Evolutionary conservation across 2,888 invertebrate species (phyloP).

Genomic region (Sarcophaga variegata): DNA sequence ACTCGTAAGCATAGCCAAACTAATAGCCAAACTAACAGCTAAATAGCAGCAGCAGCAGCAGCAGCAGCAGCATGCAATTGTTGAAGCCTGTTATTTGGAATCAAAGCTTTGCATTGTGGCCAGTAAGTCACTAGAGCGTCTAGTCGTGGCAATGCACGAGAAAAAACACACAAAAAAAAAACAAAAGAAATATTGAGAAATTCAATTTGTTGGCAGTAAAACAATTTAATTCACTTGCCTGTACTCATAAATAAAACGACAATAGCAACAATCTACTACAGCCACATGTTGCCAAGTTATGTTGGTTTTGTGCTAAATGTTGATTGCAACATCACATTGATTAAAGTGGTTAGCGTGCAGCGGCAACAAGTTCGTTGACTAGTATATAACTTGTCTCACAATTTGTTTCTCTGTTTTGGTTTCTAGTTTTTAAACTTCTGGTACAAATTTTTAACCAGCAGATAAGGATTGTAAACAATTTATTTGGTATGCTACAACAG

Average conservation of each 20-base stretch:
- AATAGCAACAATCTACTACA: conserved; percentile 14
- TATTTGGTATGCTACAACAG: neutral
- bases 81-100: too few species aligned
- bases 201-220: conserved; percentile 28
- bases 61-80: conserved; percentile 11
- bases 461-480: neutral
- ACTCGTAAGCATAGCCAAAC: neutral
- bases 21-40: neutral
- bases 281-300: conserved; percentile 15
- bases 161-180: conserved; percentile 6
- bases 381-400: conserved; percentile 53
- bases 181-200: conserved; percentile 37
- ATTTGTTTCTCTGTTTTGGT: neutral
- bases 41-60: neutral
- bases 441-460: neutral
- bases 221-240: neutral
- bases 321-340: conserved; percentile 57
- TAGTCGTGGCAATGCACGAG: conserved; percentile 3
- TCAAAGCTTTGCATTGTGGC: conserved; percentile 30
- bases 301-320: conserved; percentile 27
- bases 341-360: conserved; percentile 19
- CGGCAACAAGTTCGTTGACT: conserved; percentile 60
- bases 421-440: conserved; percentile 1
- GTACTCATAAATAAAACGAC: neutral
- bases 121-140: conserved; percentile 58